These are phyloP conservation scores for Leucophenga maculata DNA, from an alignment of 2,888 invertebrate genomes.

Conservation along the genomic window DNA sequence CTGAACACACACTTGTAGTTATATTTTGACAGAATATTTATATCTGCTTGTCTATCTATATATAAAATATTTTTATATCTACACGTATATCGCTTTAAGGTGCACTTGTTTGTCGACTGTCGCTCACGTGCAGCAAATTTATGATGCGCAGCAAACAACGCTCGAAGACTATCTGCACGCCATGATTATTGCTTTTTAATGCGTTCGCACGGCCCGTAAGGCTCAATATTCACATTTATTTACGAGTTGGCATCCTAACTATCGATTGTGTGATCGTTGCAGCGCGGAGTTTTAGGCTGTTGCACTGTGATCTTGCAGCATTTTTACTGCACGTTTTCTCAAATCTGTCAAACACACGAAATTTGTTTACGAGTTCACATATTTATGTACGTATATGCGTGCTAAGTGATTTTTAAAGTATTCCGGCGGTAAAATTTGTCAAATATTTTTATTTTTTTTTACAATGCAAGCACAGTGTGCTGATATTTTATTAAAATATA, in stretches of 20 bases:
- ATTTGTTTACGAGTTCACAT: too few relatives aligned
- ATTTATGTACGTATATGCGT: background rate
- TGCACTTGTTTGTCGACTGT: slow-evolving; percentile 21
- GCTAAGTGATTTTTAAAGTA: slow-evolving; percentile 1
- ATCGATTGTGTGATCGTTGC: background rate
- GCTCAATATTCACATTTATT: background rate
- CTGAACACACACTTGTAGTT: too few relatives aligned
- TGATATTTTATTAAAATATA: too few relatives aligned
- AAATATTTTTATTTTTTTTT: background rate
- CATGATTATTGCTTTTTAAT: slow-evolving; percentile 17
- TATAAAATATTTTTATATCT: too few relatives aligned
- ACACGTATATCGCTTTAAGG: too few relatives aligned
- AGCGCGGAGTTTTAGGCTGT: too few relatives aligned
- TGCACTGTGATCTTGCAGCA: too few relatives aligned
- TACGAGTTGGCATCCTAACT: slow-evolving; percentile 2
- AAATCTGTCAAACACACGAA: background rate
- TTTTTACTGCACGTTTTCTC: slow-evolving; percentile 2
- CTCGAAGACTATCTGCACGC: slow-evolving; percentile 4
- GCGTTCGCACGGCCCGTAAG: background rate
- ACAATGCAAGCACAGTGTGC: too few relatives aligned
- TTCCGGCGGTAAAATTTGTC: background rate
- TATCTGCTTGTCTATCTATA: too few relatives aligned
- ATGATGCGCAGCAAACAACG: background rate
- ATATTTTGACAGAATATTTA: too few relatives aligned
- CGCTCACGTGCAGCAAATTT: slow-evolving; percentile 17